Evolutionary conservation across 1,140 invertebrate species (phyloP), one percentile per base, ranked within the genome.

Genomic region (Diploscapter pachys): DNA sequence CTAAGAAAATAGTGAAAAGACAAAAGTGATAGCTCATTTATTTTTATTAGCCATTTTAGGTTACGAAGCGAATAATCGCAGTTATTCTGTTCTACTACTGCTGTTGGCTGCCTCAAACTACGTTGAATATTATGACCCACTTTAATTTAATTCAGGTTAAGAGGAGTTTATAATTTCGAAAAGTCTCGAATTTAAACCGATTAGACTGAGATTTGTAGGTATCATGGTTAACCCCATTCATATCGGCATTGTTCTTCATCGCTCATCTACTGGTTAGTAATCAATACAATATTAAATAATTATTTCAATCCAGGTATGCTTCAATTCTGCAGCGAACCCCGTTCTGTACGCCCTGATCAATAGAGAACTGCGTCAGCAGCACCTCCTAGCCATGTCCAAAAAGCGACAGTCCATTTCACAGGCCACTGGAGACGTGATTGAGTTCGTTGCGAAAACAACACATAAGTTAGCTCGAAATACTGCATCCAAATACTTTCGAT

Each of bases 51-150:
- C 2, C 9, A 59, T 59, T 59, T 59, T 59, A 84, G 78, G 84
- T 85, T 4, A 85, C 84, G 4, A 82, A 84, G 66, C 56, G 83
- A 70, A 84, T 84, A 48, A 79, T 85, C 48, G 80, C 82, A 9
- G 82, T 84, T n/a, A 79, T 84, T 64, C 54, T 84, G 5, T 84
- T 85, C 69, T 84, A 84, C 64, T 84, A 85, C 68, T 76, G 82
- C 53, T 85, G 82, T 64, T 84, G 82, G 82, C 80, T 82, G 11
- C 83, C 83, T n/a, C 80, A 84, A 62, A 85, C 83, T 83, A 64
- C 79, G 4, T 52, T 85, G n/a, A 84, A 82, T 49, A 79, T 84
- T 48, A 78, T 83, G 66, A 71, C 75, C 4, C 78, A 84, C 9
- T 11, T 31, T 31, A 31, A 31, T 31, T 1, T 31, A 31, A 31